Conservation (phyloP, 2,113 vertebrate species). For the Peromyscus maniculatus region DNA sequence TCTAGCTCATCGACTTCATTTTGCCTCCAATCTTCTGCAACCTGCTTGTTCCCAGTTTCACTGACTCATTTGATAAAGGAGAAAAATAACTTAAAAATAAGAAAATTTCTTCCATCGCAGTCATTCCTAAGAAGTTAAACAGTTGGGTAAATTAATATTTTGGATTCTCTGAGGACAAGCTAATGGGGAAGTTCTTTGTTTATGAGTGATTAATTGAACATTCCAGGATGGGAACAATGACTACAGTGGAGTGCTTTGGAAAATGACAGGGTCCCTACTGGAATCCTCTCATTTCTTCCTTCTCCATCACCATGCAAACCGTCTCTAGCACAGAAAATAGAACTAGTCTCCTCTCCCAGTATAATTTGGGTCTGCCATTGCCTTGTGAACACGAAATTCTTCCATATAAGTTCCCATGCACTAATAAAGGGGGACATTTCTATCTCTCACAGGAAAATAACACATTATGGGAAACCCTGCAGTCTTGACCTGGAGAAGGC, state of each 20-base stretch:
- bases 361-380: not conserved
- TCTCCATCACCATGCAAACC: not conserved
- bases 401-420: not conserved
- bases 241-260: not conserved
- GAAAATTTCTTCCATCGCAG: not conserved
- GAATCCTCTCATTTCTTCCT: fast-evolving
- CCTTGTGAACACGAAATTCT: not conserved
- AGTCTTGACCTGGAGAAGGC: not conserved
- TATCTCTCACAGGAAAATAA: not conserved
- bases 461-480: not conserved
- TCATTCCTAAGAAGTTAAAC: not conserved
- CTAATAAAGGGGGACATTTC: not conserved
- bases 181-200: not conserved
- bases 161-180: not conserved
- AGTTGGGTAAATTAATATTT: not conserved
- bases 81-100: not conserved
- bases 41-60: not conserved
- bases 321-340: not conserved
- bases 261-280: not conserved
- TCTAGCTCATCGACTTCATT: not conserved
- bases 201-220: not conserved
- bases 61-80: not conserved
- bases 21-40: not conserved
- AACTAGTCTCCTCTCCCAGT: not conserved
- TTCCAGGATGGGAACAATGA: not conserved